A percentile compares a stretch with the other conserved stretches of the same genome.
Evolutionary conservation across 2,113 vertebrate genomes (phyloP).

Genomic region (Oceanodroma tethys): DNA sequence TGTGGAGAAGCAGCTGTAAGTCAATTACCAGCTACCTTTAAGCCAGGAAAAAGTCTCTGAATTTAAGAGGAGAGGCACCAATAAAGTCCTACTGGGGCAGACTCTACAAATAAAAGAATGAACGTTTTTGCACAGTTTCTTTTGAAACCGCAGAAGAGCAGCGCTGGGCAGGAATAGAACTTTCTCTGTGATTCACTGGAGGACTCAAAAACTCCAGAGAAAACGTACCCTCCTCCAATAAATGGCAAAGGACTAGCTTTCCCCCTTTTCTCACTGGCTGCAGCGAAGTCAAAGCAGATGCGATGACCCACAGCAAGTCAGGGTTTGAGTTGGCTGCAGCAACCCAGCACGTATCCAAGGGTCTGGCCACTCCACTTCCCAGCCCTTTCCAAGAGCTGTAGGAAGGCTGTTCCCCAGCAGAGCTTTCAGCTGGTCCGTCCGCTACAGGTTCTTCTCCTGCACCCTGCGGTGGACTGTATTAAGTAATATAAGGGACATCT

Average conservation of each 20-base stretch:
- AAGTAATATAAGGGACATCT: conserved; percentile 6
- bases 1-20: conserved; percentile 18
- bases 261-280: background rate
- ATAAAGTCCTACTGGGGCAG: background rate
- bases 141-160: conserved; percentile 17
- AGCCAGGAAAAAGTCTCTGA: conserved; percentile 37
- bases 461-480: accelerated
- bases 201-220: background rate
- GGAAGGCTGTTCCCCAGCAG: background rate
- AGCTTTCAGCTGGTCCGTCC: background rate
- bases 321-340: background rate
- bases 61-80: conserved; percentile 36
- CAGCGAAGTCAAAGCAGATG: background rate
- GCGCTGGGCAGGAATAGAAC: background rate
- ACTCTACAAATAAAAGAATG: conserved; percentile 15
- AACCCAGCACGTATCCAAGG: background rate
- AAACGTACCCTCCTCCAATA: background rate
- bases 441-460: background rate
- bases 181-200: background rate
- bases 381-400: background rate
- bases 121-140: background rate
- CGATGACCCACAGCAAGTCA: background rate
- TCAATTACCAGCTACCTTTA: conserved; percentile 45
- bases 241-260: background rate
- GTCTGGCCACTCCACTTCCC: background rate